Conservation (phyloP, 2,888 invertebrate genomes). For the Drosophila birchii region DNA sequence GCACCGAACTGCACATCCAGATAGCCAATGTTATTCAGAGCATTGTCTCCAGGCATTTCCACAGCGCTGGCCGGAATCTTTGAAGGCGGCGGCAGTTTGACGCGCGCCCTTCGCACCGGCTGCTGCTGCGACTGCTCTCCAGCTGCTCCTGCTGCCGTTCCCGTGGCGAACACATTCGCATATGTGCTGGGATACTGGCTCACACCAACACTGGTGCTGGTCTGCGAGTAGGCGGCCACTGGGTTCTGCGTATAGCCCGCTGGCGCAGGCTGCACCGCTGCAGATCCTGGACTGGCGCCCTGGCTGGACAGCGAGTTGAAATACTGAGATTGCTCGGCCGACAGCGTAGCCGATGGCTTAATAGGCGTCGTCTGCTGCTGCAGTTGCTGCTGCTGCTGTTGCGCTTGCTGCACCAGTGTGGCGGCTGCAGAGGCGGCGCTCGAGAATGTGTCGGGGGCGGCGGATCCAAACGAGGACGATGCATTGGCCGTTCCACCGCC, state of each 20-base stretch:
- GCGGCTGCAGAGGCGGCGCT: constrained; percentile 80
- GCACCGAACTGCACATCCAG: constrained; percentile 98
- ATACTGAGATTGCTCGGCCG: constrained; percentile 88
- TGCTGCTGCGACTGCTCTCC: constrained; percentile 77
- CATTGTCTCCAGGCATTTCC: constrained; percentile 96
- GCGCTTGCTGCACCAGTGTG: constrained; percentile 81
- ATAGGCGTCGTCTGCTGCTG: constrained; percentile 86
- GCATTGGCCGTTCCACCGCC: constrained; percentile 22
- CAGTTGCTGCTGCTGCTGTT: constrained; percentile 83
- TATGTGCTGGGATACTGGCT: constrained; percentile 83
- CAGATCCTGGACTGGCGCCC: constrained; percentile 65
- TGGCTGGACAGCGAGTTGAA: constrained; percentile 85
- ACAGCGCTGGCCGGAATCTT: constrained; percentile 97
- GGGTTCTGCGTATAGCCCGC: constrained; percentile 50
- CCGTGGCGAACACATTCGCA: constrained; percentile 83
- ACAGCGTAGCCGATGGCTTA: constrained; percentile 86
- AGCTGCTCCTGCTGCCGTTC: constrained; percentile 33
- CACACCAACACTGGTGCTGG: constrained; percentile 28
- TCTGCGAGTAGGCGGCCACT: constrained; percentile 55
- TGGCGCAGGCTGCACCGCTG: constrained; percentile 58
- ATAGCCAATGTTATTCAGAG: constrained; percentile 89
- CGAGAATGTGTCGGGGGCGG: constrained; percentile 75
- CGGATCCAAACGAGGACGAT: constrained; percentile 41
- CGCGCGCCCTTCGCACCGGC: constrained; percentile 87
- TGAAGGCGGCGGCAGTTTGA: constrained; percentile 93